Conservation (phyloP, 2,888 invertebrate species). For the Hydrotaea diabolus region DNA sequence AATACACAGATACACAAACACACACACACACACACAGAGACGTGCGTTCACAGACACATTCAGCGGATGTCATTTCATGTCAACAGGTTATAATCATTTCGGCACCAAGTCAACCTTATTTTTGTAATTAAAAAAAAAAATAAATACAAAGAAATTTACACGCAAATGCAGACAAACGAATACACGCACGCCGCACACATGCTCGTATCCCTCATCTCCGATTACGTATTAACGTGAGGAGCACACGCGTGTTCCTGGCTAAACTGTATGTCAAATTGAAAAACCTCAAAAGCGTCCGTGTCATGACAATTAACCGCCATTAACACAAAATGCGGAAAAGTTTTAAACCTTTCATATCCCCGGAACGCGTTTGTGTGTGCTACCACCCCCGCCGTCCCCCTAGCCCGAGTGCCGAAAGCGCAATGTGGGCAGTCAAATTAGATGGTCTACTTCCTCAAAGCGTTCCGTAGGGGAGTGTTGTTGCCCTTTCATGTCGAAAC, state of each 20-base stretch:
- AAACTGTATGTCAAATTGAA: slow-evolving; percentile 21
- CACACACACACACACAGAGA: background rate
- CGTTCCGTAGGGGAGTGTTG: slow-evolving; percentile 15
- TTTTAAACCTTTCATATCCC: background rate
- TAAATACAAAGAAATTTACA: background rate
- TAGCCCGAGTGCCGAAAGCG: background rate
- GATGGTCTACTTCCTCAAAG: background rate
- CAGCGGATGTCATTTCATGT: slow-evolving; percentile 43
- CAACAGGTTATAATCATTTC: slow-evolving; percentile 58
- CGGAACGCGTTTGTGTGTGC: background rate
- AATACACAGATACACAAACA: background rate
- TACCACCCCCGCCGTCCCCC: background rate
- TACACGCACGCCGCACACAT: background rate
- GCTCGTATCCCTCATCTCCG: background rate
- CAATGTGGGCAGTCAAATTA: slow-evolving; percentile 7
- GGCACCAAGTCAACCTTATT: slow-evolving; percentile 45
- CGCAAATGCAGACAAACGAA: background rate
- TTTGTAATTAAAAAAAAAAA: slow-evolving; percentile 14
- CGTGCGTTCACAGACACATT: too few relatives aligned
- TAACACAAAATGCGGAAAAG: slow-evolving; percentile 22
- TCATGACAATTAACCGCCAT: slow-evolving; percentile 52
- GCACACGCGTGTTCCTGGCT: background rate
- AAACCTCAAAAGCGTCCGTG: slow-evolving; percentile 17
- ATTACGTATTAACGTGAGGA: background rate
- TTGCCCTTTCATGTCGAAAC: background rate